phyloP scores from a whole-genome alignment of 2,888 invertebrate species.

The Elgonia sp. region DNA sequence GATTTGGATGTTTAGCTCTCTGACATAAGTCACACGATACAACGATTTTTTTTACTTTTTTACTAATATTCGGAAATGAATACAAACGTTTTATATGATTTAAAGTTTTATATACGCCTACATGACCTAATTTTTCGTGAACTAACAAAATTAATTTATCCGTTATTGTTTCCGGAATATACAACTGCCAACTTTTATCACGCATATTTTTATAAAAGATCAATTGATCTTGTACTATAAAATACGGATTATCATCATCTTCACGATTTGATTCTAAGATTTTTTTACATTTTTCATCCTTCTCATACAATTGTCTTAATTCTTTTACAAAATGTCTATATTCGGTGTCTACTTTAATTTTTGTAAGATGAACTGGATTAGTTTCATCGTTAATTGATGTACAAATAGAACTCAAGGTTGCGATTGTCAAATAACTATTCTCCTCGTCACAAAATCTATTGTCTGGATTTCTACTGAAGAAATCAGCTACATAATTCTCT shows the following conservation, averaged over 20 bases:
- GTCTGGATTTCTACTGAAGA: slow-evolving; percentile 18
- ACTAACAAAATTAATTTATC: neutral
- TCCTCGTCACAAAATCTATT: slow-evolving; percentile 13
- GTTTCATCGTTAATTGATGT: neutral
- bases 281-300: neutral
- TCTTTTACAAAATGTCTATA: slow-evolving; percentile 9
- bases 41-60: neutral
- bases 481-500: slow-evolving; percentile 14
- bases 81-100: neutral
- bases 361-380: neutral
- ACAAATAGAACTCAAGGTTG: neutral
- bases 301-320: neutral
- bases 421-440: neutral
- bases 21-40: slow-evolving; percentile 23
- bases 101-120: slow-evolving; percentile 8
- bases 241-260: neutral
- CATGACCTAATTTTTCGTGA: slow-evolving; percentile 21
- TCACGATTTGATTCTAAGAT: neutral
- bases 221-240: neutral
- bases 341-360: neutral
- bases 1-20: neutral
- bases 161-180: slow-evolving; percentile 5
- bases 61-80: slow-evolving; percentile 14
- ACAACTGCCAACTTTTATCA: slow-evolving; percentile 15
- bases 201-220: slow-evolving; percentile 12